A percentile compares a stretch with the other conserved stretches of the same genome.
phyloP scores from a whole-genome alignment of 2,113 vertebrate genomes.

The Pedetes capensis region DNA sequence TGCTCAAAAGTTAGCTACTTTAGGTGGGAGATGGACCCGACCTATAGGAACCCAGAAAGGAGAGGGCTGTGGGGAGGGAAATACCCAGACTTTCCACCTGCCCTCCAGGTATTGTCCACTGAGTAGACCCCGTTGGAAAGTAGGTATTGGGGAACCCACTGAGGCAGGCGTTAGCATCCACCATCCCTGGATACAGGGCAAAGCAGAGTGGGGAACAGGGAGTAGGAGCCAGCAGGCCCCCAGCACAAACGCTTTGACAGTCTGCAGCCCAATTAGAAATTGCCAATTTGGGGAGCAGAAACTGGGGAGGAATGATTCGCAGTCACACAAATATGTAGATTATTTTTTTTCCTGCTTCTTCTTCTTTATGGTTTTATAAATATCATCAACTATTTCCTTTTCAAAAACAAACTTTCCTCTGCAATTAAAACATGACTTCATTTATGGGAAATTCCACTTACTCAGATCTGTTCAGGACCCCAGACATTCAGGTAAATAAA shows the following conservation, averaged over 20 bases:
- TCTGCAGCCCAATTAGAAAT: not conserved
- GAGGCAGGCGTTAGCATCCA: not conserved
- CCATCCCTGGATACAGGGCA: not conserved
- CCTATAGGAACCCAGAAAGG: not conserved
- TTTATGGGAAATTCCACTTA: not conserved
- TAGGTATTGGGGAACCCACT: not conserved
- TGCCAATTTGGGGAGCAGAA: not conserved
- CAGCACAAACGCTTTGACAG: not conserved
- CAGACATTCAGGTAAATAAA: not conserved
- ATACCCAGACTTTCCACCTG: not conserved
- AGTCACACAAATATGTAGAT: not conserved
- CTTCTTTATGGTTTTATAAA: constrained; percentile 33
- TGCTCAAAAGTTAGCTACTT: not conserved
- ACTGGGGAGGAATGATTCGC: not conserved
- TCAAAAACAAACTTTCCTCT: not conserved
- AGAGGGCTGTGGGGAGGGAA: not conserved
- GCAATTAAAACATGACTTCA: not conserved
- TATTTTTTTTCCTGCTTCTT: too few relatives aligned
- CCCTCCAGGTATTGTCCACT: not conserved
- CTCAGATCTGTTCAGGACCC: not conserved
- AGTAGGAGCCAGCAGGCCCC: not conserved
- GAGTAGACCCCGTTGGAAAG: not conserved
- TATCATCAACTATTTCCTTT: not conserved
- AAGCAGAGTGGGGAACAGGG: not conserved
- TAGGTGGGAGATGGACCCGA: not conserved